Evolutionary conservation across 2,888 invertebrate genomes (phyloP).

Genomic region (Synanthedon vespiformis): DNA sequence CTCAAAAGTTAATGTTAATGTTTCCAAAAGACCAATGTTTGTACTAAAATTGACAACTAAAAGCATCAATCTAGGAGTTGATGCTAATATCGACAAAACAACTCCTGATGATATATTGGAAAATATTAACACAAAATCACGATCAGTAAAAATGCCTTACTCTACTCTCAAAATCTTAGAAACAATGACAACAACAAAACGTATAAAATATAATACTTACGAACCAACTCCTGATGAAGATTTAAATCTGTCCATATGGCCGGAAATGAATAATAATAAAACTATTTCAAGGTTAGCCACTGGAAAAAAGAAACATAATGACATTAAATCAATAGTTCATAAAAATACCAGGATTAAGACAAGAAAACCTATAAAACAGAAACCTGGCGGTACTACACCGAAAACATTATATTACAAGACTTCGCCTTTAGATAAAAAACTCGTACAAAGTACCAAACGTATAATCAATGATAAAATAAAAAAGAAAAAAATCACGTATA

Average conservation of each 20-base stretch:
- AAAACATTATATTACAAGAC: too few species aligned
- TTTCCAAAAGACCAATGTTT: too few species aligned
- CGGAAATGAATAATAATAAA: background rate
- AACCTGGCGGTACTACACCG: too few species aligned
- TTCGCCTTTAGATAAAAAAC: too few species aligned
- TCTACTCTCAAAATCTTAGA: conserved; percentile 1
- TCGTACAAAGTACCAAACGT: too few species aligned
- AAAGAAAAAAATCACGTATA: too few species aligned
- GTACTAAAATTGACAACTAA: background rate
- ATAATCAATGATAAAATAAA: too few species aligned
- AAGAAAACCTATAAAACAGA: too few species aligned
- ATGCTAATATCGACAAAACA: background rate
- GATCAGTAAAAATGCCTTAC: background rate
- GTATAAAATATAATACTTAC: conserved; percentile 32
- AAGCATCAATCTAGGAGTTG: background rate
- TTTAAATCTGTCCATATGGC: conserved; percentile 9
- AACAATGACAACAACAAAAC: conserved; percentile 1
- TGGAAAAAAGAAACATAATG: too few species aligned
- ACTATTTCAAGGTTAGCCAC: background rate
- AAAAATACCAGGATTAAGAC: too few species aligned
- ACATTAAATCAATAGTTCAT: too few species aligned
- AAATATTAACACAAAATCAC: background rate
- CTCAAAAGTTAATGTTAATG: too few species aligned
- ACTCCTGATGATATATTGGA: background rate
- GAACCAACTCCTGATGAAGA: conserved; percentile 27